phyloP scores from a whole-genome alignment of 2,113 vertebrate genomes.

The Pituophis catenifer region DNA sequence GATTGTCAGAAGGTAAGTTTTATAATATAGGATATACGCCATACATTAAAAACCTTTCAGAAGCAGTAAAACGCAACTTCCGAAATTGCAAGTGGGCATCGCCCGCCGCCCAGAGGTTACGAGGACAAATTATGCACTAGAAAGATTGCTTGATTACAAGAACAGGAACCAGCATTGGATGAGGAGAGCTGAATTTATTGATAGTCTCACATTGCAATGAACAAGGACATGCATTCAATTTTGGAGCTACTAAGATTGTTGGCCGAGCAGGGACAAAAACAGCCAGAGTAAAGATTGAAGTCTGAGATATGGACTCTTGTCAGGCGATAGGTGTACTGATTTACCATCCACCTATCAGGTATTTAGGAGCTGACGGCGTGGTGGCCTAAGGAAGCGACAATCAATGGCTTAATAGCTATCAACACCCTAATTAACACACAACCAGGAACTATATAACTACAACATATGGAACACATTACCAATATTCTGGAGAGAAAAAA shows the following conservation, averaged over 20 bases:
- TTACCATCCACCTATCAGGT: neutral
- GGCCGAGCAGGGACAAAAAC: neutral
- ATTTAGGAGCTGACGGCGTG: neutral
- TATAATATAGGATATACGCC: neutral
- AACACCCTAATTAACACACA: neutral
- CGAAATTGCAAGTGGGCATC: neutral
- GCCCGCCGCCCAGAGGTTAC: too few species aligned
- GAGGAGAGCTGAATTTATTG: too few species aligned
- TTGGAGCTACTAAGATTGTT: neutral
- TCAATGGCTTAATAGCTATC: neutral
- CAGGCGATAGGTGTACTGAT: neutral
- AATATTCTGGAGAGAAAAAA: neutral
- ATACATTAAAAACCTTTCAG: neutral
- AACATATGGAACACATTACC: too few species aligned
- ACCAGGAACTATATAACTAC: neutral
- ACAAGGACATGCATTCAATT: neutral
- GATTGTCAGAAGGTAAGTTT: neutral
- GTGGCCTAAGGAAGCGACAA: neutral
- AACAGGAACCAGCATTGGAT: neutral
- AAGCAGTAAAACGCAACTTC: neutral
- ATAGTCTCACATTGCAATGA: neutral
- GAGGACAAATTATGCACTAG: neutral
- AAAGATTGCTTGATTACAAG: neutral
- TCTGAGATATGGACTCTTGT: neutral
- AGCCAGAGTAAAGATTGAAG: neutral